phyloP scores from a whole-genome alignment of 1,140 invertebrate genomes.

The Dryas iulia region DNA sequence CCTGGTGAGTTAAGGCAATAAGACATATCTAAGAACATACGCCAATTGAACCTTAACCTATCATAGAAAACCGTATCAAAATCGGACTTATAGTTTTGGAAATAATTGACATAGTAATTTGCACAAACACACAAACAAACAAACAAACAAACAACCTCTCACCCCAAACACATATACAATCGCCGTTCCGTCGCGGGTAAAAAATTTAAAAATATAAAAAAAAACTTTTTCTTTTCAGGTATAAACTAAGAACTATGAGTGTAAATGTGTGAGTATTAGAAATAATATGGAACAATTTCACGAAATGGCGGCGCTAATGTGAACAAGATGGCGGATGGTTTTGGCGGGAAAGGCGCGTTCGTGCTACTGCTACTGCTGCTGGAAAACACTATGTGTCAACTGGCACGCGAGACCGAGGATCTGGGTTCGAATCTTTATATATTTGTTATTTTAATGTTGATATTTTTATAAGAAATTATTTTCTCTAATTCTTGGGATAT shows the following conservation, averaged over 20 bases:
- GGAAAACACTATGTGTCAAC: conserved; percentile 33
- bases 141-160: no score
- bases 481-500: no score
- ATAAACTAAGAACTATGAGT: conserved; percentile 8
- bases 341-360: conserved; percentile 38
- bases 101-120: no score
- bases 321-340: conserved; percentile 44
- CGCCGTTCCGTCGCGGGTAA: no score
- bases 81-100: no score
- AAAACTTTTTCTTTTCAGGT: conserved; percentile 18
- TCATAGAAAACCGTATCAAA: no score
- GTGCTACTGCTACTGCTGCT: conserved; percentile 37
- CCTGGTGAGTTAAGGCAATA: no score
- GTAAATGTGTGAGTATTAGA: conserved; percentile 9
- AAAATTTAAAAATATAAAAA: no score
- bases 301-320: conserved; percentile 36
- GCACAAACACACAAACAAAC: no score
- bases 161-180: no score
- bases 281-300: conserved; percentile 23
- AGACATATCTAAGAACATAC: no score
- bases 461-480: background rate
- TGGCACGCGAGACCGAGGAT: conserved; percentile 31
- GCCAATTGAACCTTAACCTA: no score
- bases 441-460: background rate
- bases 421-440: conserved; percentile 29